Evolutionary conservation across 2,888 invertebrate genomes (phyloP).

Genomic region (Acanthococcus lagerstroemiae): DNA sequence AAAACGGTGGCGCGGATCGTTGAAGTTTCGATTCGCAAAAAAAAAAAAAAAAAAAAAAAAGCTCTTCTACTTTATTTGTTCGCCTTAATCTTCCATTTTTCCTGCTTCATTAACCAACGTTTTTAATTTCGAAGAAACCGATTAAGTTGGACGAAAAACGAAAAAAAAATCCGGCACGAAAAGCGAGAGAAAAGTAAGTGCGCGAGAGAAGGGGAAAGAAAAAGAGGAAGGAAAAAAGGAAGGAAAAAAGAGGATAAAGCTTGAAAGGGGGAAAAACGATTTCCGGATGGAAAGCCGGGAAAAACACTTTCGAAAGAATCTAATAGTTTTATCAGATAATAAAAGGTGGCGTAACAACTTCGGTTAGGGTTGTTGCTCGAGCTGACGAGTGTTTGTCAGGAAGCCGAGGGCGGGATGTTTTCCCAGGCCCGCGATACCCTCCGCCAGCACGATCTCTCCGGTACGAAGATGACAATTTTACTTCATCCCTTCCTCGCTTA

Average conservation of each 20-base stretch:
- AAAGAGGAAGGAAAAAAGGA: not conserved
- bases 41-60: no score
- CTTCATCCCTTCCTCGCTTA: not conserved
- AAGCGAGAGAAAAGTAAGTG: not conserved
- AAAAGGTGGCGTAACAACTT: constrained; percentile 27
- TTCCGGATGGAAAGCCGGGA: constrained; percentile 15
- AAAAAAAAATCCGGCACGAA: no score
- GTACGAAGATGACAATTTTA: constrained; percentile 23
- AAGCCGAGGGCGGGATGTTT: constrained; percentile 17
- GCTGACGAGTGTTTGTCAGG: constrained; percentile 24
- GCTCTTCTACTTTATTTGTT: no score
- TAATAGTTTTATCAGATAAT: constrained; percentile 26
- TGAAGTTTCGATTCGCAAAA: no score
- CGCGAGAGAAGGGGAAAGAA: not conserved
- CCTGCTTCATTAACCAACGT: no score
- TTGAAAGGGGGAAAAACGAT: constrained; percentile 15
- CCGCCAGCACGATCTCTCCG: not conserved
- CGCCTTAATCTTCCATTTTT: no score
- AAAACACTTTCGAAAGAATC: constrained; percentile 18
- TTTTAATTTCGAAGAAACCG: no score
- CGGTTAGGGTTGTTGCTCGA: constrained; percentile 26
- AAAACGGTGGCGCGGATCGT: no score
- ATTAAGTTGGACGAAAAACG: no score
- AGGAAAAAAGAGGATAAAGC: constrained; percentile 5
- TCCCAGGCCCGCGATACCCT: constrained; percentile 10